Conservation (phyloP, 2,797 vertebrate genomes). For the Gymnothorax reevesii region DNA sequence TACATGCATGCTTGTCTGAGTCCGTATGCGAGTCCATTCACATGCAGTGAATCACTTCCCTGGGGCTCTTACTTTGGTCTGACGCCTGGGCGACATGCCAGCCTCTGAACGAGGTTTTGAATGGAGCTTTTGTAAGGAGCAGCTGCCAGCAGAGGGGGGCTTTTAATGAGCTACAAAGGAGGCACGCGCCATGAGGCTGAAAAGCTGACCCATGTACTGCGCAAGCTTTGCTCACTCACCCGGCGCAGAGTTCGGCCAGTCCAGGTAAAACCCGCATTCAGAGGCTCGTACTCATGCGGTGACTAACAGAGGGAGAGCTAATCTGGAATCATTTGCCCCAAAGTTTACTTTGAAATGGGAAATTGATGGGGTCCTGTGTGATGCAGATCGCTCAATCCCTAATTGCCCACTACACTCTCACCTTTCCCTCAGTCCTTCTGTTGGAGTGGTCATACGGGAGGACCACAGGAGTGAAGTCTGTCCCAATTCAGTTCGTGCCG, state of each 20-base stretch:
- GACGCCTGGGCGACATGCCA: neutral
- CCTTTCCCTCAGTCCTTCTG: too few species aligned
- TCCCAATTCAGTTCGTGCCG: too few species aligned
- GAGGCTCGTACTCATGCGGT: neutral
- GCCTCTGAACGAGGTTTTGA: constrained; percentile 32
- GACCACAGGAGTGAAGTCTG: too few species aligned
- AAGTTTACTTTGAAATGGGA: neutral
- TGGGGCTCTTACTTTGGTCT: neutral
- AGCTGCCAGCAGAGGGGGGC: constrained; percentile 22
- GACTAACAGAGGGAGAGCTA: neutral
- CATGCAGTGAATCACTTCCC: neutral
- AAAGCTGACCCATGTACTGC: constrained; percentile 1
- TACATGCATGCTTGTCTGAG: neutral
- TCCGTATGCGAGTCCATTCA: neutral
- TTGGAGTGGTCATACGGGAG: too few species aligned
- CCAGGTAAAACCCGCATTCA: neutral
- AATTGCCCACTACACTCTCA: too few species aligned
- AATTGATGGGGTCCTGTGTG: neutral
- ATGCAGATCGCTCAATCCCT: too few species aligned
- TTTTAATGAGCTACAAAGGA: constrained; percentile 47
- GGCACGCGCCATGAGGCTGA: constrained; percentile 33
- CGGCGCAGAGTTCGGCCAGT: neutral
- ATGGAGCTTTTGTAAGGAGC: constrained; percentile 36
- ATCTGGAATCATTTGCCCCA: neutral
- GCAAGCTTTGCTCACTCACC: neutral